Evolutionary conservation across 2,888 invertebrate genomes (phyloP).

Genomic region (Choristoneura rosaceana): DNA sequence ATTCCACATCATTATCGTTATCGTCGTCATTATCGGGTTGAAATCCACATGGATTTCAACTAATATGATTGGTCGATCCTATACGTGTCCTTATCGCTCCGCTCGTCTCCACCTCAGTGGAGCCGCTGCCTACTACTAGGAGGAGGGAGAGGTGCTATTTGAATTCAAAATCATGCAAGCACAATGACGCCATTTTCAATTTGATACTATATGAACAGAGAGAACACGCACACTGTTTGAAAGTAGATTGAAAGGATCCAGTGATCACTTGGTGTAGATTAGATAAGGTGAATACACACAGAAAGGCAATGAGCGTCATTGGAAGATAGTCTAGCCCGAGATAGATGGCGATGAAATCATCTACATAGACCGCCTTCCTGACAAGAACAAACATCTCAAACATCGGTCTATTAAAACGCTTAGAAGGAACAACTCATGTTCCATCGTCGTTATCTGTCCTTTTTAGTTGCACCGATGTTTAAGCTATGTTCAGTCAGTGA

Average conservation of each 20-base stretch:
- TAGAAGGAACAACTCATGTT: not conserved
- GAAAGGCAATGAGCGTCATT: conserved; percentile 74
- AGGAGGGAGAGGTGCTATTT: too few relatives aligned
- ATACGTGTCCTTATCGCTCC: too few relatives aligned
- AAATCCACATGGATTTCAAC: too few relatives aligned
- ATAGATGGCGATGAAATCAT: conserved; percentile 45
- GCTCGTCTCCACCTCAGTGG: too few relatives aligned
- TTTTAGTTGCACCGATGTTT: not conserved
- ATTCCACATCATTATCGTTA: too few relatives aligned
- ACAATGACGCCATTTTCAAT: not conserved
- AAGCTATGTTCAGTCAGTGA: not conserved
- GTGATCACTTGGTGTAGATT: not conserved
- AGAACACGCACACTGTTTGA: conserved; percentile 40
- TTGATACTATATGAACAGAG: not conserved
- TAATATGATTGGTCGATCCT: too few relatives aligned
- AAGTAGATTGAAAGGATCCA: conserved; percentile 43
- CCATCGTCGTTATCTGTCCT: not conserved
- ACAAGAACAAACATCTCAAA: not conserved
- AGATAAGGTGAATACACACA: conserved; percentile 64
- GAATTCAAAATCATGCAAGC: not conserved
- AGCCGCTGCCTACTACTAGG: too few relatives aligned
- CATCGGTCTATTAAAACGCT: not conserved
- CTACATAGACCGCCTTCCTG: not conserved
- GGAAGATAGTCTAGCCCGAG: conserved; percentile 43
- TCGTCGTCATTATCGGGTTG: too few relatives aligned